These are phyloP conservation scores for Okamejei kenojei DNA, from an alignment of 2,797 vertebrate species.

Conservation along the genomic window DNA sequence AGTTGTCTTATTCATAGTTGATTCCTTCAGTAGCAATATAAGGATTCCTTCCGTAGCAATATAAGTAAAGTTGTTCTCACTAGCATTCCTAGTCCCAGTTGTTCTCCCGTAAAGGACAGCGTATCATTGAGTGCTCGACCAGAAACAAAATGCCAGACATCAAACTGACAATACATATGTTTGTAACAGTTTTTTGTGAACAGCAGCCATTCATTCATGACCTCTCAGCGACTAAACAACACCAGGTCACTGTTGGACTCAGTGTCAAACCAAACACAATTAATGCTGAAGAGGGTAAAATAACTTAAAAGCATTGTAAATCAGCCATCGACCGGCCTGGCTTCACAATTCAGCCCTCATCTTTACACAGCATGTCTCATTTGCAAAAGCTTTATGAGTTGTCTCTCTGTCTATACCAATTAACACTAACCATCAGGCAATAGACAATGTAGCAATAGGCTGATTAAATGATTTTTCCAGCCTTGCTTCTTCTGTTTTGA, in stretches of 20 bases:
- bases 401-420: background rate
- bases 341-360: background rate
- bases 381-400: conserved; percentile 9
- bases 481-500: background rate
- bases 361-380: background rate
- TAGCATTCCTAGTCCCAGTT: no score
- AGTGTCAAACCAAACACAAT: background rate
- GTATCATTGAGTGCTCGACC: background rate
- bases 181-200: background rate
- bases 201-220: background rate
- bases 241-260: background rate
- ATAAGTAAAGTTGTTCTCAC: no score
- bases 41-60: no score
- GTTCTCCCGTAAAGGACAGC: background rate
- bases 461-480: conserved; percentile 19
- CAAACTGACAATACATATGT: background rate
- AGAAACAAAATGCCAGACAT: background rate
- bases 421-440: background rate
- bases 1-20: no score
- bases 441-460: background rate
- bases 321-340: background rate
- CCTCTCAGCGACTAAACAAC: background rate
- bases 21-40: no score
- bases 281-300: background rate
- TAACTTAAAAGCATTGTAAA: background rate